A percentile compares a stretch with the other conserved stretches of the same genome.
These are phyloP conservation scores for Drosophila nr. perissopoda DNA, from an alignment of 2,888 invertebrate species.

Conservation along the genomic window DNA sequence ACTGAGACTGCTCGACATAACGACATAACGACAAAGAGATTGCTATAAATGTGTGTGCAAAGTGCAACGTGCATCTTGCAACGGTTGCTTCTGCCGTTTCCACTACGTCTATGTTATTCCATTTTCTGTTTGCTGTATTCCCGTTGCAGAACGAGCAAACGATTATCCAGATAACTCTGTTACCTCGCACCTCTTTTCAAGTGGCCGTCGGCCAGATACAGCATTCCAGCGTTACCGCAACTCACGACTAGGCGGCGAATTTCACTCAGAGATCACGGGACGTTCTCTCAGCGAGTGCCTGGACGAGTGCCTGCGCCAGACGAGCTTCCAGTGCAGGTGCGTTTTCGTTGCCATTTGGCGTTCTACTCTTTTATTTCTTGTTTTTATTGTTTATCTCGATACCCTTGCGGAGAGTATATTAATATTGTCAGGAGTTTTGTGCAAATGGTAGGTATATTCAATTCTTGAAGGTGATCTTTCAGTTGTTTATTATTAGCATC, in stretches of 20 bases:
- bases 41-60: slow-evolving; percentile 43
- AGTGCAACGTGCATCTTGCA: slow-evolving; percentile 28
- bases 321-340: slow-evolving; percentile 92
- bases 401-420: slow-evolving; percentile 9
- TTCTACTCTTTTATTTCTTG: slow-evolving; percentile 34
- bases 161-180: slow-evolving; percentile 95
- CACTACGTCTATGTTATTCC: slow-evolving; percentile 42
- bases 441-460: neutral
- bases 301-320: slow-evolving; percentile 94
- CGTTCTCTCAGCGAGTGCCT: slow-evolving; percentile 95
- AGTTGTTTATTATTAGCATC: neutral
- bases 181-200: slow-evolving; percentile 93
- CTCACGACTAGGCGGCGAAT: slow-evolving; percentile 94
- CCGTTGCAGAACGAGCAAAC: slow-evolving; percentile 91
- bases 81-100: slow-evolving; percentile 55
- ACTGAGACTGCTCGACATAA: slow-evolving; percentile 43
- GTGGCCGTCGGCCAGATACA: slow-evolving; percentile 93
- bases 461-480: neutral
- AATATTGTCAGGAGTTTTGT: neutral
- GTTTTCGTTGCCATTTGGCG: slow-evolving; percentile 34
- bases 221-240: slow-evolving; percentile 93
- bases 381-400: slow-evolving; percentile 19
- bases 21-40: slow-evolving; percentile 66
- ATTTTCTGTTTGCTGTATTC: slow-evolving; percentile 50
- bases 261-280: slow-evolving; percentile 95